phyloP scores from a whole-genome alignment of 2,113 vertebrate species.

The Corythoichthys haematopterus region DNA sequence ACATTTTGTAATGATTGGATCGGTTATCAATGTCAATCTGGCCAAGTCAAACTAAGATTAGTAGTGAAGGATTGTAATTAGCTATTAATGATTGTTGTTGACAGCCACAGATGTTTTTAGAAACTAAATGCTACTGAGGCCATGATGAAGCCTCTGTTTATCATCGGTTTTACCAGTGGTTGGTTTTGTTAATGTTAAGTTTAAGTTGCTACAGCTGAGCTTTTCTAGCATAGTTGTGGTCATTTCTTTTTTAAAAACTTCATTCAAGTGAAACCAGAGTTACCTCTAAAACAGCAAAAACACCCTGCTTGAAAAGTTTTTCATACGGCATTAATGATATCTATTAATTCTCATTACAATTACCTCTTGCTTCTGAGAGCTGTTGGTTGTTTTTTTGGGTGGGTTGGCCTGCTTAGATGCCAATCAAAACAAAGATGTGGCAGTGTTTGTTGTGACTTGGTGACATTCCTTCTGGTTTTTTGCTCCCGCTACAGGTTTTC shows the following conservation, averaged over 20 bases:
- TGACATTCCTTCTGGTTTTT: conserved; percentile 35
- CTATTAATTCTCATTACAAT: conserved; percentile 19
- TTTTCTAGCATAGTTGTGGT: conserved; percentile 35
- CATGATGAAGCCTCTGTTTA: conserved; percentile 8
- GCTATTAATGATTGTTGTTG: conserved; percentile 44
- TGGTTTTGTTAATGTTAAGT: conserved; percentile 19
- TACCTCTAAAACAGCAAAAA: conserved; percentile 19
- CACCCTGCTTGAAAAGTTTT: conserved; percentile 30
- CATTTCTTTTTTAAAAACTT: neutral
- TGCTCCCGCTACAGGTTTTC: conserved; percentile 24
- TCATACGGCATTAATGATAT: conserved; percentile 40
- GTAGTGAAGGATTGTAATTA: conserved; percentile 48
- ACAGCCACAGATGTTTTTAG: conserved; percentile 27
- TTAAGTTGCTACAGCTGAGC: conserved; percentile 53
- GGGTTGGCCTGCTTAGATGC: conserved; percentile 28
- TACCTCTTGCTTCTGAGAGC: conserved; percentile 18
- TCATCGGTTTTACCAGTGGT: conserved; percentile 7
- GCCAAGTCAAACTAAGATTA: conserved; percentile 11
- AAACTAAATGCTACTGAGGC: conserved; percentile 9
- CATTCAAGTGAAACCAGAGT: conserved; percentile 7
- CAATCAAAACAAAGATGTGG: conserved; percentile 48
- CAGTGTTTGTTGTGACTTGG: conserved; percentile 56
- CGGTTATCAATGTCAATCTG: conserved; percentile 15
- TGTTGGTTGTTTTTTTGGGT: conserved; percentile 26
- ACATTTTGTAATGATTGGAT: neutral